These are phyloP conservation scores for Pterostichus niger DNA, from an alignment of 2,888 invertebrate genomes.

Conservation along the genomic window DNA sequence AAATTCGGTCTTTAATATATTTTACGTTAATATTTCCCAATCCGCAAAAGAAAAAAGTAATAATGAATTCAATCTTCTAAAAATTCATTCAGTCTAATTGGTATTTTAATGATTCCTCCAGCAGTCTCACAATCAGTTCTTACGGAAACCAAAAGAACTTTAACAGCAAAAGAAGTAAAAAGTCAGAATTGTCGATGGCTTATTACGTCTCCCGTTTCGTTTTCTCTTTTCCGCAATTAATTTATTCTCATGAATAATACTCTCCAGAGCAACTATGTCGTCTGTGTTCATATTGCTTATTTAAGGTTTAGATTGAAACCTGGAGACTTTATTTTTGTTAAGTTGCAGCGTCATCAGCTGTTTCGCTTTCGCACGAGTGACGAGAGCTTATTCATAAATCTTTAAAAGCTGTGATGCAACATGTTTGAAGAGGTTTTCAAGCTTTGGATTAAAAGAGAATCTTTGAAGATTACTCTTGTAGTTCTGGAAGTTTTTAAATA, in stretches of 20 bases:
- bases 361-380: neutral
- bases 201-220: constrained; percentile 13
- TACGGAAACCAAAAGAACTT: constrained; percentile 30
- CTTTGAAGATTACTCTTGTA: no score
- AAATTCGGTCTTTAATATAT: neutral
- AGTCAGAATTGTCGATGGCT: constrained; percentile 10
- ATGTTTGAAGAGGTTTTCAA: neutral
- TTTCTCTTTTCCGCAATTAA: constrained; percentile 31
- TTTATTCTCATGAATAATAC: constrained; percentile 64
- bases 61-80: constrained; percentile 22
- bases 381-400: constrained; percentile 19
- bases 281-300: neutral
- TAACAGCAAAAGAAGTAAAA: constrained; percentile 27
- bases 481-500: no score
- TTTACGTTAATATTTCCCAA: neutral
- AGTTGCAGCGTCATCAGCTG: neutral
- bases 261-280: neutral
- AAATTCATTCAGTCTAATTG: constrained; percentile 47
- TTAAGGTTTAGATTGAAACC: neutral
- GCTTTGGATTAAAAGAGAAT: no score
- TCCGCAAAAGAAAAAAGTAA: constrained; percentile 43
- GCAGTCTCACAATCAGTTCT: constrained; percentile 1
- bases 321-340: constrained; percentile 13
- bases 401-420: constrained; percentile 14
- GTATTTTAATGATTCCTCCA: constrained; percentile 50